Percentiles rank a stretch among this genome's conserved stretches.
phyloP scores from a whole-genome alignment of 2,888 invertebrate species.

The Phyto melanocephala region DNA sequence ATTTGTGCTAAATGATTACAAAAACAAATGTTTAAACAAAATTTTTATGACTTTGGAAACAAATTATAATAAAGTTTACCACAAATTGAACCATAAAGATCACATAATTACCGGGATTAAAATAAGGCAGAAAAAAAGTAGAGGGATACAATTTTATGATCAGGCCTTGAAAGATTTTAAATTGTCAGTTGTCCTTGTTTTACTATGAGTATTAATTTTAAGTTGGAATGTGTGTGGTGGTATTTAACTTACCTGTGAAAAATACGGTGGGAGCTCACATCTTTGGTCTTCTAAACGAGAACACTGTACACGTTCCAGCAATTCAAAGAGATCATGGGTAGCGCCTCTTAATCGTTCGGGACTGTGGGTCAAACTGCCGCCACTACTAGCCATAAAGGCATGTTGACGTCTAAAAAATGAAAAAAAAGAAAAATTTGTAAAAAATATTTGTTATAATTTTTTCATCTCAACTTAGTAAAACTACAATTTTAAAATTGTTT shows the following conservation, averaged over 20 bases:
- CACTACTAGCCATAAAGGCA: constrained; percentile 76
- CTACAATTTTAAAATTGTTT: no score
- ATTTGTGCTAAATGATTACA: background rate
- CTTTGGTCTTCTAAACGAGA: constrained; percentile 97
- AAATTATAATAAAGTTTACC: constrained; percentile 1
- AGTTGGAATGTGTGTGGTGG: background rate
- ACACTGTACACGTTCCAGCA: constrained; percentile 96
- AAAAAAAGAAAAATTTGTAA: constrained; percentile 20
- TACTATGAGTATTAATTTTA: no score
- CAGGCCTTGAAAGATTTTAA: background rate
- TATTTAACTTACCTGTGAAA: constrained; percentile 86
- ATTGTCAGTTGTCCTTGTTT: no score
- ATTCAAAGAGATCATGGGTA: constrained; percentile 90
- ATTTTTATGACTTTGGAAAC: constrained; percentile 5
- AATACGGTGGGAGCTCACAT: constrained; percentile 95
- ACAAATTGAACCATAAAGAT: background rate
- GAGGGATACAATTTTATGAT: background rate
- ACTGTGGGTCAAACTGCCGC: constrained; percentile 75
- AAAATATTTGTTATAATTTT: no score
- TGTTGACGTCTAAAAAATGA: constrained; percentile 84
- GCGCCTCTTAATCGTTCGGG: constrained; percentile 80
- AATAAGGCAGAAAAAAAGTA: background rate
- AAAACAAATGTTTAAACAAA: constrained; percentile 1
- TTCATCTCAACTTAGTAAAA: no score
- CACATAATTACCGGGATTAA: background rate